Conservation (phyloP, 2,888 invertebrate species). For the Ornithoptera alexandrae region DNA sequence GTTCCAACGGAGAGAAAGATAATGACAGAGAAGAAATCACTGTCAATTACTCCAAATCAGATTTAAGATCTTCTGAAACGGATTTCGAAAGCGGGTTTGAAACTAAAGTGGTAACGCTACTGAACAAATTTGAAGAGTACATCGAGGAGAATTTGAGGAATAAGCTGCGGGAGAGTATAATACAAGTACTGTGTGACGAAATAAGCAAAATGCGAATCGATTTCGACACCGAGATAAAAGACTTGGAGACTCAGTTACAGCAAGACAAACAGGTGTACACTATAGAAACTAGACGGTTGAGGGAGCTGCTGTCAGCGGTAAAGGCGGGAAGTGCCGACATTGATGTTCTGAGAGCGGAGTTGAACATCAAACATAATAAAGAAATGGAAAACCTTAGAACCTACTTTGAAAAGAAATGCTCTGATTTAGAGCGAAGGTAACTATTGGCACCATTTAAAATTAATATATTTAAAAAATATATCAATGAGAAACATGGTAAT, state of each 20-base stretch:
- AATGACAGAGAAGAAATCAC: conserved; percentile 75
- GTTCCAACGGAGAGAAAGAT: conserved; percentile 71
- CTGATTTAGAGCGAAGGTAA: conserved; percentile 88
- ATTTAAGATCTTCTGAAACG: conserved; percentile 58
- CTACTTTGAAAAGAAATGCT: conserved; percentile 90
- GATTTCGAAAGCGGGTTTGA: conserved; percentile 67
- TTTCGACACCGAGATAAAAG: conserved; percentile 62
- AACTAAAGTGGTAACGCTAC: conserved; percentile 52
- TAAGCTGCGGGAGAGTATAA: conserved; percentile 76
- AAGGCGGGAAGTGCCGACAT: conserved; percentile 81
- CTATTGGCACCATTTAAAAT: conserved; percentile 35
- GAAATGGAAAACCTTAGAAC: conserved; percentile 89
- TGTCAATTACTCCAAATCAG: conserved; percentile 68
- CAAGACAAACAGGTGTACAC: conserved; percentile 79
- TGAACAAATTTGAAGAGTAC: conserved; percentile 59
- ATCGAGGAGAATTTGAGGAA: conserved; percentile 69
- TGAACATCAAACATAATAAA: conserved; percentile 83
- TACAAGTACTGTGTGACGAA: conserved; percentile 78
- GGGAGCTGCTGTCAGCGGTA: conserved; percentile 77
- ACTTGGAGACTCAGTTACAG: conserved; percentile 70
- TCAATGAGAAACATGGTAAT: neutral
- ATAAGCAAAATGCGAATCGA: conserved; percentile 70
- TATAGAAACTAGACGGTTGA: conserved; percentile 74
- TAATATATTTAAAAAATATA: neutral
- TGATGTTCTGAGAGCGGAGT: conserved; percentile 77